Evolutionary conservation across 2,888 invertebrate genomes (phyloP), one percentile per base, ranked within the genome.

Genomic region (Agonopterix alstromeriana): DNA sequence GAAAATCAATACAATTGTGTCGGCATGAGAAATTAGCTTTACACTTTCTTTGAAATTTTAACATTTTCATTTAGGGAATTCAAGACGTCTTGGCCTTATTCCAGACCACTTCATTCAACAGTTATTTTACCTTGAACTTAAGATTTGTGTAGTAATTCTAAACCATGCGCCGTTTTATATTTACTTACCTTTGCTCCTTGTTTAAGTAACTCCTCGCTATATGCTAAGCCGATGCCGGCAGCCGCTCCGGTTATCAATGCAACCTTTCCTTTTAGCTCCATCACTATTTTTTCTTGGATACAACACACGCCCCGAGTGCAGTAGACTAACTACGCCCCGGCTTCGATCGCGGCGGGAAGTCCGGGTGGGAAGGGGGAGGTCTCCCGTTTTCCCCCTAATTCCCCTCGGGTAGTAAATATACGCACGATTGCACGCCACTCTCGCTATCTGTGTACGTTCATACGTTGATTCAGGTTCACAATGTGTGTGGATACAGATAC

Each of bases 181-280:
- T 62, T 45, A 53, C 76, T 78, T 82, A 94, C 94, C 91, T 93
- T 94, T 27, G 93, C 93, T 58, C 94, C 94, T 65, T 93, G 92
- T 65, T 91, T 92, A 52, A 94, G 85, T 43, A 94, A 72, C 67
- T 94, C 94, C 60, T 93, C 92, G 63, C 92, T 92, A 65, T 92
- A 94, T n/a, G 93, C 92, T 52, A 91, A 89, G 1, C 94, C 94
- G 58, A 94, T 92, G 49, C 94, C 94, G 46, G 92, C 92, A 10
- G 93, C 94, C 45, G 92, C 94, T 36, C 94, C 94, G 27, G 94
- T 94, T 49, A 94, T 91, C 53, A 94, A 79, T 43, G 92, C 94
- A 51, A 94, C 93, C 78, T 93, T 93, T 56, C 93, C 93, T 77
- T 93, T 93, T 55, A 94, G 77, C 70, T 94, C 94, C 93, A 94